Evolutionary conservation across 1,140 invertebrate species (phyloP), one percentile per base, ranked within the genome.

Genomic region (Drosophila yakuba): DNA sequence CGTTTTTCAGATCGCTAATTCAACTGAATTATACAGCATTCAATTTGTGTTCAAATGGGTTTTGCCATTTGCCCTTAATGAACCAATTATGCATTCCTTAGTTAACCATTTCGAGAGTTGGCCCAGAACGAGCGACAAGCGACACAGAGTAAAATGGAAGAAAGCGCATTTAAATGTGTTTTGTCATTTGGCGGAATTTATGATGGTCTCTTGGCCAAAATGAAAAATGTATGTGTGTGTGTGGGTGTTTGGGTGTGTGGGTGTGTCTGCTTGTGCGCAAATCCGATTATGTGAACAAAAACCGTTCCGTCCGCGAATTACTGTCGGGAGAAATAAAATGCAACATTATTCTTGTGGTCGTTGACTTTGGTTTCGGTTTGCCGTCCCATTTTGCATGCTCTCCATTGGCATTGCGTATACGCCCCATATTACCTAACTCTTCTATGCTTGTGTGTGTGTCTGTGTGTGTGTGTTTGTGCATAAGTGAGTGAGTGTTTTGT

Each of bases 231-330:
- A 4, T 62, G 25, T 12, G 25, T 41, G 39, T 47, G 36, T 47
- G 11, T 69, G 39, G 17, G 17, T 14, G 52, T 14, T 52, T 57
- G 52, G 51, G 25, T 41, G 32, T 47, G 43, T 10, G 32, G 32
- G 11, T 62, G 23, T 11, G 25, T 41, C 41, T 55, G 43, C 23
- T 6, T 74, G 39, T 14, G 52, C 57, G 52, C 57, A 89, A 89
- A 89, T 89, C 84, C 80, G 84, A 88, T 89, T 88, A 89, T 84
- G 84, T 62, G 85, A 78, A 61, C 80, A 78, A 84, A 89, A 72
- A 69, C 80, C 84, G 68, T 74, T 80, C 58, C 66, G 63, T 69
- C 77, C 80, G 73, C 80, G 84, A 88, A 88, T 88, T 88, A 89
- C 84, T 78, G 84, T 84, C 77, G 68, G 66, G 80, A 83, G 84